Base-by-base conservation (phyloP, 1,140 invertebrate genomes). In the Bathynomus jamesi region DNA sequence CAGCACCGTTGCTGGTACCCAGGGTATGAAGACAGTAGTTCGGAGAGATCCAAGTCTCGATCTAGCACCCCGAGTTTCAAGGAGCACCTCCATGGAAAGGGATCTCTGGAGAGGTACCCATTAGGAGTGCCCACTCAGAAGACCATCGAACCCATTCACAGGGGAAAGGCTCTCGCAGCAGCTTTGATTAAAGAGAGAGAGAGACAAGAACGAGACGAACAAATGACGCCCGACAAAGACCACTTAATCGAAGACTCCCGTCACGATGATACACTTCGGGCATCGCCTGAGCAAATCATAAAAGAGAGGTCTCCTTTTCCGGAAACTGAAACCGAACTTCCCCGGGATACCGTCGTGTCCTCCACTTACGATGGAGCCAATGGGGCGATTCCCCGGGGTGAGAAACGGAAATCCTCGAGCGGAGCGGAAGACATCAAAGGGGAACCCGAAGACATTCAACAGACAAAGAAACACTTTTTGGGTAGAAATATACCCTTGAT, bases 1-100 rank as follows among this genome's bases (percentile, higher is more conserved):
- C 75, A 76, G 61, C 75, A 76, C 61, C 71, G 74, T 25, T 76
- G 75, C 62, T 76, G 75, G 75, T 76, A 76, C 30, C 61, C 72
- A 10, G 75, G 75, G 0, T 76, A 76, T 40, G 75, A 76, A 64
- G 75, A 76, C 62, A 76, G 61, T 28, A 69, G 72, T n/a, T 76
- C 75, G 2, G 75, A 73, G 28, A 73, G 70, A 32, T 76, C 75
- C 4, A 73, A 73, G 32, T 62, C 75, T 27, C 73, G 70, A 53
- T 76, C 75, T 13, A 76, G 72, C 29, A 40, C 75, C n/a, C 69
- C 72, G 25, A 61, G 61, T 69, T 3, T 61, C 75, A 29, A 76
- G 75, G 61, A 70, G n/a, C 70, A 73, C 25, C 68, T 70, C 65
- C 73, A 64, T 25, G 21, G 65, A 4, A 76, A 74, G 32, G 64